Evolutionary conservation across 2,797 vertebrate genomes (phyloP), one percentile per base, ranked within the genome.

Genomic region (Crenichthys baileyi): DNA sequence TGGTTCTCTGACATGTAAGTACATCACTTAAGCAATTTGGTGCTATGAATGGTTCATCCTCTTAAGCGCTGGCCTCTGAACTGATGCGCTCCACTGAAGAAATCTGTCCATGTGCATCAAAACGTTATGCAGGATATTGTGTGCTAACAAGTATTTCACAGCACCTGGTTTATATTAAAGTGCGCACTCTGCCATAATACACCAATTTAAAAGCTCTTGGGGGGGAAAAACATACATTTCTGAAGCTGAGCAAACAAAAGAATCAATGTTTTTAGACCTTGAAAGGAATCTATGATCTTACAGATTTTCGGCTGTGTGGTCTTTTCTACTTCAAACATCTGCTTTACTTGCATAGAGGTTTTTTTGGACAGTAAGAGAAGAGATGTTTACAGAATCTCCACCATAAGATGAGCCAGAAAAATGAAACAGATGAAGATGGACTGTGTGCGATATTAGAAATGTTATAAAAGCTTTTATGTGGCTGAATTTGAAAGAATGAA

Each of bases 21-120:
- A 89, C 87, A 90, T 92, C 89, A 91, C 86, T 93, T 92, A 87
- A 89, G 88, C 87, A 84, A 91, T 93, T 90, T 87, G 65, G 71
- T 74, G 82, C 72, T 75, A 68, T 73, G 70, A 90, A 91, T 84
- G 77, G 90, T 89, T 91, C 88, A 87, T 92, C 84, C 86, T 86
- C 87, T 87, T 86, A 87, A 93, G 90, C 51, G 58, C 76, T 79
- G 77, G 84, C 75, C 85, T 87, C 82, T 88, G 87, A 88, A 90
- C 81, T 81, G 83, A 87, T 84, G 81, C 26, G 76, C 84, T 80
- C 83, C 71, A 83, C 77, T 83, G 86, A 67, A 90, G 81, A 82
- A 88, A 83, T 44, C 67, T 24, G 76, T 81, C 55, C 20, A 22
- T n/a, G 79, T 72, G 72, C 88, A 81, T 86, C 82, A 84, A 85